These are phyloP conservation scores for Engystomops pustulosus DNA, from an alignment of 2,113 vertebrate genomes.

Conservation along the genomic window DNA sequence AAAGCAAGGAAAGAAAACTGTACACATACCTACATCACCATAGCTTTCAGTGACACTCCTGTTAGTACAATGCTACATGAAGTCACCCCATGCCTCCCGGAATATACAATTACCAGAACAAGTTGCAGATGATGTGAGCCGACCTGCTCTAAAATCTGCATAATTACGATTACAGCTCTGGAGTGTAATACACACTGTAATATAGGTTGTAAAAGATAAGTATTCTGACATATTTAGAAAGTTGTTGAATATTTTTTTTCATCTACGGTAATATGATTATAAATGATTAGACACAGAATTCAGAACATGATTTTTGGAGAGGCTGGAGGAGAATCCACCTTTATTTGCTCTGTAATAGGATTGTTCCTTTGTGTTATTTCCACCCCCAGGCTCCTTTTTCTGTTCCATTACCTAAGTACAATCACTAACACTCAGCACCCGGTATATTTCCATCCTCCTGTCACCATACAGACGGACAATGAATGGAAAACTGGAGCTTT, in stretches of 20 bases:
- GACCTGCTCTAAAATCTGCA: neutral
- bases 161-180: too few species aligned
- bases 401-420: conserved; percentile 2
- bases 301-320: neutral
- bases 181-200: neutral
- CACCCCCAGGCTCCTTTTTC: neutral
- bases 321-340: neutral
- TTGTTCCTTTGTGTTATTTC: conserved; percentile 11
- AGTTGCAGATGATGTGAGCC: too few species aligned
- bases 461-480: neutral
- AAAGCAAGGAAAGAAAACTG: too few species aligned
- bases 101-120: too few species aligned
- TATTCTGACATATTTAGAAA: neutral
- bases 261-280: too few species aligned
- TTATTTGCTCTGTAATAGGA: neutral
- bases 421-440: neutral
- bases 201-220: too few species aligned
- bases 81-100: too few species aligned
- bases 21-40: too few species aligned
- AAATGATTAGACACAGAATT: neutral
- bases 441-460: conserved; percentile 12
- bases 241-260: too few species aligned
- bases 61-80: too few species aligned
- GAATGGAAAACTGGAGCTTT: neutral
- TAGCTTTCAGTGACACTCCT: too few species aligned